These are phyloP conservation scores for Calliopsis andreniformis DNA, from an alignment of 1,140 invertebrate genomes.

Conservation along the genomic window DNA sequence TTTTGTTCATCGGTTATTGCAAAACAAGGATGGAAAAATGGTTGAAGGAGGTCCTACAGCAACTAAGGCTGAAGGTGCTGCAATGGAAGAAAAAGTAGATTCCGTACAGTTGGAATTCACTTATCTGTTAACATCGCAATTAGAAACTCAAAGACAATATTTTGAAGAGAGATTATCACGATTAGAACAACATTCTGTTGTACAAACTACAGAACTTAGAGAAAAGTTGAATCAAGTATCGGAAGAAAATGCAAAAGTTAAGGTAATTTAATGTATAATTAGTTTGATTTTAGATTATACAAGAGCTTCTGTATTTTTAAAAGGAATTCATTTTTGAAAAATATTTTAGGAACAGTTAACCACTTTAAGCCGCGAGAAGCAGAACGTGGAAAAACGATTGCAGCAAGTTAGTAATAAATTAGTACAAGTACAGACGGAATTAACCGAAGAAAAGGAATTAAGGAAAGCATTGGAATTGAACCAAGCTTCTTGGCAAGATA, in stretches of 20 bases:
- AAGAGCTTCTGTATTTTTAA: conserved; percentile 3
- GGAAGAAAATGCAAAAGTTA: conserved; percentile 76
- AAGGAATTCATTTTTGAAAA: conserved; percentile 14
- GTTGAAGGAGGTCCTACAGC: conserved; percentile 85
- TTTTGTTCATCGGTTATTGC: conserved; percentile 97
- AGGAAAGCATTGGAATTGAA: conserved; percentile 89
- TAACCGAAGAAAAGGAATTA: conserved; percentile 90
- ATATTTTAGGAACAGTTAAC: conserved; percentile 76
- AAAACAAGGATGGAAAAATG: conserved; percentile 99
- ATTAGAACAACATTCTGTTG: conserved; percentile 82
- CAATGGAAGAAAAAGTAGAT: conserved; percentile 93
- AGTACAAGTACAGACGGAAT: conserved; percentile 83
- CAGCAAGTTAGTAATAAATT: conserved; percentile 83
- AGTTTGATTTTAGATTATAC: background rate
- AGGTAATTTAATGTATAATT: conserved; percentile 62
- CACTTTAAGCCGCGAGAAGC: conserved; percentile 84
- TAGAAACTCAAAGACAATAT: conserved; percentile 96
- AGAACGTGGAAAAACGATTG: conserved; percentile 85
- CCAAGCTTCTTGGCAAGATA: conserved; percentile 89
- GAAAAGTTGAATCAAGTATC: conserved; percentile 79
- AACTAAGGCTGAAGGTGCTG: conserved; percentile 76
- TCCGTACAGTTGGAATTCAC: conserved; percentile 97
- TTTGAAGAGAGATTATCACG: conserved; percentile 92
- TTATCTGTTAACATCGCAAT: conserved; percentile 97
- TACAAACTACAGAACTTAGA: conserved; percentile 82